These are phyloP conservation scores for Coregonus suidteri DNA, from an alignment of 2,797 vertebrate species.

Conservation along the genomic window DNA sequence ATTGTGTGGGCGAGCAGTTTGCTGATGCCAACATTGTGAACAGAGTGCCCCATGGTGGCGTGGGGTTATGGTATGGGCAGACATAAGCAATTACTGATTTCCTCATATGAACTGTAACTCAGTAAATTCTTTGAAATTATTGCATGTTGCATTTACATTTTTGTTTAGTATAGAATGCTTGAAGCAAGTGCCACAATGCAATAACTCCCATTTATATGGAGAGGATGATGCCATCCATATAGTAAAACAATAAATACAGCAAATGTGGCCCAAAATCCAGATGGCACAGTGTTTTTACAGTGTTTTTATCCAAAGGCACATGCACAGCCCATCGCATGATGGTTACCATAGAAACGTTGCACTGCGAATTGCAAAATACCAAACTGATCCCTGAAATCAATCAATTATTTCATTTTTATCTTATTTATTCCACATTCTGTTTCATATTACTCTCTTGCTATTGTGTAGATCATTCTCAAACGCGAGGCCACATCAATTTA, in stretches of 20 bases:
- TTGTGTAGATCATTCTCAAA: not conserved
- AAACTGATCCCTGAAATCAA: conserved; percentile 1
- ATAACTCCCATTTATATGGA: not conserved
- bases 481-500: not conserved
- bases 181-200: not conserved
- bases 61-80: too few relatives aligned
- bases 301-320: not conserved
- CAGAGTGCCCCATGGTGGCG: too few relatives aligned
- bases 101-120: too few relatives aligned
- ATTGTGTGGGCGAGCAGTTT: too few relatives aligned
- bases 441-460: not conserved
- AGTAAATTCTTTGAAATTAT: too few relatives aligned
- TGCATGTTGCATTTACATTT: too few relatives aligned
- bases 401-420: not conserved
- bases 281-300: not conserved
- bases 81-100: too few relatives aligned
- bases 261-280: not conserved
- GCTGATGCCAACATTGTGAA: too few relatives aligned
- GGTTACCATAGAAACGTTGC: not conserved
- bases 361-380: too few relatives aligned
- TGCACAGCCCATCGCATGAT: not conserved
- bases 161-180: not conserved
- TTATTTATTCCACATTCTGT: not conserved
- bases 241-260: not conserved
- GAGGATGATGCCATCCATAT: not conserved